Conservation (phyloP, 2,888 invertebrate species). For the Oasisia sp. region DNA sequence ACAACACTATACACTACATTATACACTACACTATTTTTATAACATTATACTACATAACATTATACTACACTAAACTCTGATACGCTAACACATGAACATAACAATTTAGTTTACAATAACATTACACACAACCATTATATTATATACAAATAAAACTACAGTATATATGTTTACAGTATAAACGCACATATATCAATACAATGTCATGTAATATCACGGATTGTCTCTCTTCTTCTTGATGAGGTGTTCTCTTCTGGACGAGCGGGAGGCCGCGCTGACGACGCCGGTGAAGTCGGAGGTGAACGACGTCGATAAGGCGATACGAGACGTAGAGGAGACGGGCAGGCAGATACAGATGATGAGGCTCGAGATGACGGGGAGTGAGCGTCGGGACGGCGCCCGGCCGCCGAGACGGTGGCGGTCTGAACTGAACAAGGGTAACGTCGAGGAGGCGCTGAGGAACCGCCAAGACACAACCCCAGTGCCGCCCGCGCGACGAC, state of each 20-base stretch:
- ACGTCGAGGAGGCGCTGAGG: slow-evolving; percentile 20
- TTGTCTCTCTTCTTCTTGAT: no score
- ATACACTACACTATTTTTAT: no score
- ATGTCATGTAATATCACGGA: no score
- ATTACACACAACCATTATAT: no score
- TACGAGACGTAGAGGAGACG: slow-evolving; percentile 57
- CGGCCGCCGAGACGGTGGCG: neutral
- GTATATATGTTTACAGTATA: no score
- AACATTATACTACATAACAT: no score
- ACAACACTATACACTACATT: no score
- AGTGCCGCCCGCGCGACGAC: neutral
- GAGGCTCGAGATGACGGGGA: slow-evolving; percentile 31
- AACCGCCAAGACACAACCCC: neutral
- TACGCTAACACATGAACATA: no score
- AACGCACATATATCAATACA: no score
- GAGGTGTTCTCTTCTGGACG: neutral
- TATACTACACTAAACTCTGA: no score
- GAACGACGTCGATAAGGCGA: slow-evolving; percentile 53
- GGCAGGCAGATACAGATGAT: slow-evolving; percentile 50
- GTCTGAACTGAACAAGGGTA: slow-evolving; percentile 20
- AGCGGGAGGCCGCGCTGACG: neutral
- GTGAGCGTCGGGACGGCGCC: slow-evolving; percentile 31
- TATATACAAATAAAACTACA: no score
- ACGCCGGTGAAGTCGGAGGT: neutral
- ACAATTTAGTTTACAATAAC: no score